Base-by-base conservation (phyloP, 2,113 vertebrate species). In the Bufo gargarizans region DNA sequence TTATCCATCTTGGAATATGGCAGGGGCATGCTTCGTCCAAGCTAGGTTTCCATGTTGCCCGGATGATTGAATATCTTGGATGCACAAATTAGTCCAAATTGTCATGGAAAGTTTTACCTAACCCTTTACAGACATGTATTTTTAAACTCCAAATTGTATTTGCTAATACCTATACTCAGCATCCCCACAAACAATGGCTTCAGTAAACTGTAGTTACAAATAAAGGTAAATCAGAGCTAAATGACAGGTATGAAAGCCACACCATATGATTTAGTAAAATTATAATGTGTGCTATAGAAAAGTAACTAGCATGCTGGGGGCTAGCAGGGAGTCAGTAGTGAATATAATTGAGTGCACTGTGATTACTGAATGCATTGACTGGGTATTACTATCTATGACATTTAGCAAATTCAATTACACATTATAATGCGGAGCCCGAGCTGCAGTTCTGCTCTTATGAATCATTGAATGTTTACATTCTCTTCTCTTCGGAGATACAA, bases 341-440 rank as follows among this genome's bases (percentile, higher is more conserved):
- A 63, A 33, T 78, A 77, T 79, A 86, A 86, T 86, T 67, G 76
- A 79, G 77, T 14, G 77, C 67, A 53, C n/a, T 78, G 76, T 69
- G 77, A 87, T 87, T 81, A 71, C 47, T 47, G 77, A 87, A 69
- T 79, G 56, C 61, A 53, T 79, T 78, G 49, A 78, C 61, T 14
- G 16, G 59, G 61, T 58, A 11, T 49, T 87, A 59, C 85, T 78
- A 87, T 87, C 86, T 87, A 58, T 87, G 58, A 81, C 77, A 80
- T 71, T 71, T 81, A 56, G 59, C 76, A 78, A 87, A 71, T 87
- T 71, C 61, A 80, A 80, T 87, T 69, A 87, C 50, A 67, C 71
- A 33, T 49, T 50, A 19, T 86, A 45, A 55, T 55, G 50, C 59
- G 71, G n/a, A 33, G 33, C 33, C 33, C 33, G 56, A 43, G n/a